Percentiles rank a stretch among this genome's conserved stretches.
Evolutionary conservation across 2,888 invertebrate species (phyloP).

Genomic region (Nebria brevicollis): DNA sequence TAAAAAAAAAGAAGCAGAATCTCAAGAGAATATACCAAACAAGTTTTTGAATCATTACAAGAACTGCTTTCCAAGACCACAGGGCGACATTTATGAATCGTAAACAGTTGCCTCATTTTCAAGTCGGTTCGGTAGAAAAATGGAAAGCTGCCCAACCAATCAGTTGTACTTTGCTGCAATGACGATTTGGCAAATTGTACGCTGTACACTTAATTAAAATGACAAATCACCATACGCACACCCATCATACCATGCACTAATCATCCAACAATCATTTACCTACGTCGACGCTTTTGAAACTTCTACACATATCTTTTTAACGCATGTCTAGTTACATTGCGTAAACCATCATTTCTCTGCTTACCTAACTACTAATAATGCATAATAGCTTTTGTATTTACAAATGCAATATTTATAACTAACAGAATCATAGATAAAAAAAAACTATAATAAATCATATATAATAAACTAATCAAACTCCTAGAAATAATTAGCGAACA

Average conservation of each 20-base stretch:
- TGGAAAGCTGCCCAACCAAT: background rate
- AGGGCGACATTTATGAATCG: constrained; percentile 1
- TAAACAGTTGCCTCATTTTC: background rate
- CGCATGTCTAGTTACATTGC: background rate
- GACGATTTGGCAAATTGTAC: background rate
- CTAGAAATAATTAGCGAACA: background rate
- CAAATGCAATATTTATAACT: too few relatives aligned
- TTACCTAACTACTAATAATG: too few relatives aligned
- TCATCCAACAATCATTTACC: background rate
- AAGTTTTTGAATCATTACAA: background rate
- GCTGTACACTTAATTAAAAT: background rate
- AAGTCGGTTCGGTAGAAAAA: background rate
- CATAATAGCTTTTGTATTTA: too few relatives aligned
- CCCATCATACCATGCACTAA: background rate
- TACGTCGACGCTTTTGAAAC: background rate
- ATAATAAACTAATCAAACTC: background rate
- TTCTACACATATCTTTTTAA: background rate
- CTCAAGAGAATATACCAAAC: background rate
- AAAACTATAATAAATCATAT: too few relatives aligned
- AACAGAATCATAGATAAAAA: too few relatives aligned
- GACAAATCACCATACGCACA: background rate
- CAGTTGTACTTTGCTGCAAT: background rate
- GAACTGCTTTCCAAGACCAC: background rate
- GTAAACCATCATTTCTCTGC: background rate
- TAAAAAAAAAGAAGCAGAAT: background rate